A percentile compares a stretch with the other conserved stretches of the same genome.
These are phyloP conservation scores for Halichoeres trimaculatus DNA, from an alignment of 2,113 vertebrate genomes.

Conservation along the genomic window DNA sequence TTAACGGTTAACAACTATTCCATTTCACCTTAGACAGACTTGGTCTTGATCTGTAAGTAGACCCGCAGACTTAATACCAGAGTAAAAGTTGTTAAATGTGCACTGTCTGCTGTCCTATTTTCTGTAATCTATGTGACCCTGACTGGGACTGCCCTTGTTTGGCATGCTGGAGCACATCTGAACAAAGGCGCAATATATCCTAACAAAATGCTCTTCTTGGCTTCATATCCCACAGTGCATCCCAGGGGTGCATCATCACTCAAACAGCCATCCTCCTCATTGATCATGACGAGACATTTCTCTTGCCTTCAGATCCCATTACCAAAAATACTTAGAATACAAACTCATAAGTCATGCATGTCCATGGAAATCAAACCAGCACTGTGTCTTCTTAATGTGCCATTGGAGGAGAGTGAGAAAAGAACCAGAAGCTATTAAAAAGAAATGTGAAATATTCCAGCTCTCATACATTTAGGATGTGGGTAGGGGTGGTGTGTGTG, in stretches of 20 bases:
- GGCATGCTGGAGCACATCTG: conserved; percentile 1
- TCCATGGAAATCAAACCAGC: conserved; percentile 37
- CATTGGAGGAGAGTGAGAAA: conserved; percentile 60
- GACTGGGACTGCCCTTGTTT: neutral
- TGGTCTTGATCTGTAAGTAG: too few species aligned
- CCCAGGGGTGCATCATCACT: neutral
- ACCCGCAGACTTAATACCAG: neutral
- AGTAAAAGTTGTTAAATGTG: neutral
- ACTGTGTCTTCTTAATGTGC: conserved; percentile 51
- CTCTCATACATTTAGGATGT: conserved; percentile 46
- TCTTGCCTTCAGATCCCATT: conserved; percentile 37
- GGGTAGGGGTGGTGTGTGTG: too few species aligned
- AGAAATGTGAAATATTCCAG: conserved; percentile 62
- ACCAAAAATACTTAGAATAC: conserved; percentile 14
- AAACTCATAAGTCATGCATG: conserved; percentile 22
- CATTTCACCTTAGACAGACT: too few species aligned
- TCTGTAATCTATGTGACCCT: neutral
- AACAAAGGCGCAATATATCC: conserved; percentile 11
- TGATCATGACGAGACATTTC: neutral
- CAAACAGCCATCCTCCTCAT: neutral
- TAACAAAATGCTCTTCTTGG: neutral
- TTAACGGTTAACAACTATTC: too few species aligned
- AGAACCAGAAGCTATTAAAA: conserved; percentile 57
- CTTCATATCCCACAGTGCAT: neutral
- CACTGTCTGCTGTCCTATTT: neutral